Evolutionary conservation across 1,140 invertebrate species (phyloP), one percentile per base, ranked within the genome.

Genomic region (Macrobrachium nipponense): DNA sequence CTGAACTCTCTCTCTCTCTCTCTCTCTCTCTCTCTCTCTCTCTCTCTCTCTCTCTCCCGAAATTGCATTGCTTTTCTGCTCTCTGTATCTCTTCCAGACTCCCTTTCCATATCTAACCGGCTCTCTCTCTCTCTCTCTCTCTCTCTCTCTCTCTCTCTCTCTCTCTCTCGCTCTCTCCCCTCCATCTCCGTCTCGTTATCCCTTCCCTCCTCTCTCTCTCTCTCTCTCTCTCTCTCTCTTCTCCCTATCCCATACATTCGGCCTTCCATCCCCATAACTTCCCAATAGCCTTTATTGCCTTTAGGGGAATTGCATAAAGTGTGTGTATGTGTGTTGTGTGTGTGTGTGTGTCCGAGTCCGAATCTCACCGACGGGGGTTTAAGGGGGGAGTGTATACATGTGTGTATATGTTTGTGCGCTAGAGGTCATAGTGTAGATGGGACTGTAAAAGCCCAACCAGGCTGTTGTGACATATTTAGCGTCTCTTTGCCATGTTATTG

Each of bases 241-340:
- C 43, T 12, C 20, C 68, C 36, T 36, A 14, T 27, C 68, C 20
- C 43, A 12, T 23, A 36, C 68, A 11, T 23, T 70, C 12, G 43
- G 20, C 20, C 68, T 23, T 20, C 68, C 23, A 23, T 70, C 68
- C 36, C 68, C 18, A 23, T 27, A 27, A 36, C 68, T 20, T 20
- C 62, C 23, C 18, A 23, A n/a, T 66, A 20, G 18, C 18, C 18
- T 66, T n/a, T n/a, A n/a, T 66, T 66, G 18, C 18, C 18, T 20
- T 66, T 66, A 20, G 23, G 18, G 62, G 62, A n/a, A 66, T 23
- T 66, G 18, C 62, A 66, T 23, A 27, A 36, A 27, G 68, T 70
- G 68, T 70, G 68, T 70, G 20, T 68, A 3, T 68, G 64, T 68
- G 64, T 12, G 64, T 12, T n/a, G n/a, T 68, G 64, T 70, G 68